Evolutionary conservation across 2,113 vertebrate genomes (phyloP).

Genomic region (Eudyptes chrysolophus): DNA sequence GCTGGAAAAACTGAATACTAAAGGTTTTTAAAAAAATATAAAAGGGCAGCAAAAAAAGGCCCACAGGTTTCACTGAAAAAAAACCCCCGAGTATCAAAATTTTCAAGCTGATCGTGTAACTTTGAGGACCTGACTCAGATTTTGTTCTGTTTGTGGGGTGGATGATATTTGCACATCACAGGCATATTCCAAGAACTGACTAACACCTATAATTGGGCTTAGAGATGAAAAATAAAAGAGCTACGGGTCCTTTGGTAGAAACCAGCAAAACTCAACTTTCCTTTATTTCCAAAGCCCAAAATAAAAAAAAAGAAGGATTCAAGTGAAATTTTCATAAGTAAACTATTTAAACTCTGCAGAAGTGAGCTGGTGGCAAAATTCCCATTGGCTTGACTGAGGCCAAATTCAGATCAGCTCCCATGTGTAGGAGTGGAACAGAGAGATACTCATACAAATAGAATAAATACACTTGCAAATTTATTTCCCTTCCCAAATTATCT

Average conservation of each 20-base stretch:
- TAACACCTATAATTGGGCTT: neutral
- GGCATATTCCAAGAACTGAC: constrained; percentile 12
- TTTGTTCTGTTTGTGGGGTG: neutral
- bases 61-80: neutral
- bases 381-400: neutral
- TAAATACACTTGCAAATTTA: neutral
- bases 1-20: neutral
- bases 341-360: neutral
- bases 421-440: neutral
- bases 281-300: neutral
- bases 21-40: neutral
- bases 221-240: neutral
- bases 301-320: neutral
- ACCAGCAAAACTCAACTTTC: neutral
- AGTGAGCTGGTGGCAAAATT: neutral
- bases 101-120: constrained; percentile 41
- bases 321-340: neutral
- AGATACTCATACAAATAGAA: neutral
- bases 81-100: neutral
- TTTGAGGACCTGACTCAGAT: constrained; percentile 51
- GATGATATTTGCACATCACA: neutral
- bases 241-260: neutral
- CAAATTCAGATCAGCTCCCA: neutral
- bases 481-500: neutral
- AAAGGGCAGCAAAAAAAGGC: neutral